Base-by-base conservation (phyloP, 2,888 invertebrate genomes). In the Hydraecia micacea region DNA sequence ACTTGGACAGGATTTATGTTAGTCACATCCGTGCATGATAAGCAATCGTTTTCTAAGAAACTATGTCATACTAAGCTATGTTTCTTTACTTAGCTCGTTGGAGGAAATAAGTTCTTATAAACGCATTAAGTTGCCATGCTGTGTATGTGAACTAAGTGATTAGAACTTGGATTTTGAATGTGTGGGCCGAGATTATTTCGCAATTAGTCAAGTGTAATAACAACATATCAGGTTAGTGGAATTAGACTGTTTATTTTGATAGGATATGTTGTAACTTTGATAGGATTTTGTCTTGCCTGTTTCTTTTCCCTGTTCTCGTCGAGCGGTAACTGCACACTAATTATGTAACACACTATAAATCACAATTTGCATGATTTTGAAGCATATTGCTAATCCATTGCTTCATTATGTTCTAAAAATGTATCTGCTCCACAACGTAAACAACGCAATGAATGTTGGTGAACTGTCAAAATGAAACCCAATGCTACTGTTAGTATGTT, bases 1-100 rank as follows among this genome's bases (percentile, higher is more conserved):
- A 90, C 88, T 86, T 73, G 80, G 83, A 80, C 85, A 87, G 88
- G 88, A 90, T 91, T 89, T 90, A 91, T 89, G 91, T 91, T 91
- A 92, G 90, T 93, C 92, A 93, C 90, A 91, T 92, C 91, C 91
- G 89, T 86, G 86, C 85, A 81, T 89, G 92, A 92, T 91, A 93
- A 93, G 91, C 88, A 86, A 89, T 89, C 84, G 87, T 90, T 89
- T 92, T 93, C 93, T 90, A 36, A 89, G 93, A 94, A 93, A 86
- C 87, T 87, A 88, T 91, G 89, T 86, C 89, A 90, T 86, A 87
- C 82, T 79, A 78, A 84, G 81, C 70, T 78, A 78, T 84, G 81
- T 80, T 81, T 80, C 79, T 80, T 88, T 85, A 81, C 80, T 84
- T 89, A 86, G 84, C 71, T 86, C 85, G 73, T 85, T 87, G 75